These are phyloP conservation scores for Phasianus colchicus DNA, from an alignment of 2,113 vertebrate species.

Conservation along the genomic window DNA sequence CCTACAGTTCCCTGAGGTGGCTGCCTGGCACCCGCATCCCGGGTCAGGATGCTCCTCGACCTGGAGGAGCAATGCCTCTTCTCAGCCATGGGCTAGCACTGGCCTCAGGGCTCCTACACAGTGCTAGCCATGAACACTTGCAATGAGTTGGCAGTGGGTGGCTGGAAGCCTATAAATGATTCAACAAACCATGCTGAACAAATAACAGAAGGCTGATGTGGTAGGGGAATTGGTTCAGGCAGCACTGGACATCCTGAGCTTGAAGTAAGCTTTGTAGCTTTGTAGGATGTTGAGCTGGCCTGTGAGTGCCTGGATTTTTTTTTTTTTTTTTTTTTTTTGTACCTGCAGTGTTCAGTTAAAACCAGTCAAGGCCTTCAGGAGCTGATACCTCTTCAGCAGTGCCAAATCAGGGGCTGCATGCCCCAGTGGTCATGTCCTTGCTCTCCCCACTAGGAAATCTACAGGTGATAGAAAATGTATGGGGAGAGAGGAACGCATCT, in stretches of 20 bases:
- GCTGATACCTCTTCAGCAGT: accelerated
- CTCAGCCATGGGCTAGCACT: not conserved
- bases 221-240: not conserved
- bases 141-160: not conserved
- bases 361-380: not conserved
- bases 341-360: not conserved
- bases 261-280: not conserved
- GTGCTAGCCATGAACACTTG: not conserved
- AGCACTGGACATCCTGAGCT: not conserved
- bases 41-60: not conserved
- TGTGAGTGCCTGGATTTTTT: not conserved
- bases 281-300: not conserved
- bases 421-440: not conserved
- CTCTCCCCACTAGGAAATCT: not conserved
- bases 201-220: accelerated
- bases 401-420: not conserved
- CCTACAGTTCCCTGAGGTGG: not conserved
- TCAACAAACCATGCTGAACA: not conserved
- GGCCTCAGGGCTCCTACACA: not conserved
- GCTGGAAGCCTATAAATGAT: not conserved
- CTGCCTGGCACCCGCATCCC: not conserved
- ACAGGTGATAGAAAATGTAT: not conserved
- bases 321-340: not conserved
- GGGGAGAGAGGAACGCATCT: not conserved
- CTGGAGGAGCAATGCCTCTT: not conserved